These are phyloP conservation scores for Isaurus tuberculatus DNA, from an alignment of 92 coral and sea anemone genomes.

Conservation along the genomic window DNA sequence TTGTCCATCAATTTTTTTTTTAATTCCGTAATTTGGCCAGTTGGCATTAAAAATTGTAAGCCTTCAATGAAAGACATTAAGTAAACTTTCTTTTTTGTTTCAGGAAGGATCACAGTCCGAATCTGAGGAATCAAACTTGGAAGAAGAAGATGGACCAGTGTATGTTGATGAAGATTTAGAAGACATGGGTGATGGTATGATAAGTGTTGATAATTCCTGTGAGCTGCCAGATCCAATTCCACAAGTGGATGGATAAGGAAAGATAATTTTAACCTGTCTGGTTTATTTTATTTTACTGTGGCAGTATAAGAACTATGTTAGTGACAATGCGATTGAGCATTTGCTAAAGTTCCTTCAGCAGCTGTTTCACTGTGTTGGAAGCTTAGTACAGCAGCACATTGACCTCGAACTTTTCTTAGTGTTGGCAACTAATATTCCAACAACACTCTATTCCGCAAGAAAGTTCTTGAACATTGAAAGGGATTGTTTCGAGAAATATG, in stretches of 20 bases:
- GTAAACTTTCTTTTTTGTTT: constrained; percentile 3
- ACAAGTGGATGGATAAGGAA: background rate
- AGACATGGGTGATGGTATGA: constrained; percentile 1
- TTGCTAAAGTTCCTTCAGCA: background rate
- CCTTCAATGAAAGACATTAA: background rate
- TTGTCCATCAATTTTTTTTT: background rate
- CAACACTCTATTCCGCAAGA: background rate
- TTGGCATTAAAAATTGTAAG: background rate
- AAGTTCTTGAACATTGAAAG: background rate
- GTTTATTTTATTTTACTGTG: background rate
- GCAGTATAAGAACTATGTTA: background rate
- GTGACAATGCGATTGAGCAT: constrained; percentile 20
- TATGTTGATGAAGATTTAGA: constrained; percentile 21
- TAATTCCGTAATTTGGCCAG: background rate
- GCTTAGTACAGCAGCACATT: background rate
- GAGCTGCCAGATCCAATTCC: constrained; percentile 5
- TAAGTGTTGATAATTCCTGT: background rate
- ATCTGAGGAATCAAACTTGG: constrained; percentile 11
- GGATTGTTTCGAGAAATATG: background rate
- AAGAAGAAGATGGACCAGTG: constrained; percentile 8
- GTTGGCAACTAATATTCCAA: background rate
- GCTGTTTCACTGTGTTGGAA: background rate
- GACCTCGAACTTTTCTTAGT: background rate
- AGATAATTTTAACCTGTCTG: constrained; percentile 5
- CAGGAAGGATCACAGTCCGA: constrained; percentile 25